Conservation (phyloP, 1,140 invertebrate species). For the Scaptomyza pallida region DNA sequence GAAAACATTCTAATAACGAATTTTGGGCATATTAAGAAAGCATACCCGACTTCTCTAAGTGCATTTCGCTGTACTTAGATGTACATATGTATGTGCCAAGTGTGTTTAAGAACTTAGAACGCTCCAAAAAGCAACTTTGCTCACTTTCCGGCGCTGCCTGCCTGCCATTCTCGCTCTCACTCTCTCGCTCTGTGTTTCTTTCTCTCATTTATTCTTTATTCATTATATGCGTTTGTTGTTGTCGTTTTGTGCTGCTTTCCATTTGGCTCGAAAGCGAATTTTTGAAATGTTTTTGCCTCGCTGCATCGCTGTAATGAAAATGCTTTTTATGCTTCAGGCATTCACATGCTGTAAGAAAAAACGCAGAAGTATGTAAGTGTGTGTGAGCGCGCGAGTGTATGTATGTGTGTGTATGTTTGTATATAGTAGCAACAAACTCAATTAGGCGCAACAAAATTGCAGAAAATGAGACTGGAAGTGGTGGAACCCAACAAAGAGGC, state of each 20-base stretch:
- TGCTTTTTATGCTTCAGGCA: slow-evolving; percentile 61
- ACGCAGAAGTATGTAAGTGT: neutral
- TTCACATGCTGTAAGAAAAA: slow-evolving; percentile 43
- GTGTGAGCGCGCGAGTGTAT: too few relatives aligned
- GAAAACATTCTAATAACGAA: too few relatives aligned
- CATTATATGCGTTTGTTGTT: slow-evolving; percentile 2
- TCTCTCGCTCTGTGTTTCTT: neutral
- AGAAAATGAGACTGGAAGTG: neutral
- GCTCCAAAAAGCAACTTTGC: slow-evolving; percentile 31
- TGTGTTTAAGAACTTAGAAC: slow-evolving; percentile 44
- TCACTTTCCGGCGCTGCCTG: neutral
- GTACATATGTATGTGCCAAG: neutral
- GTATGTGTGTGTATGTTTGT: neutral
- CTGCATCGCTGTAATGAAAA: slow-evolving; percentile 68
- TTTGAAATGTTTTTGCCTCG: slow-evolving; percentile 49
- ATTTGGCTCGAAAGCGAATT: slow-evolving; percentile 43
- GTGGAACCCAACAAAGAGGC: neutral
- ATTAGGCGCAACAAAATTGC: slow-evolving; percentile 63
- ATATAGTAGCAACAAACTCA: slow-evolving; percentile 54
- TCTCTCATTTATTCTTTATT: slow-evolving; percentile 1
- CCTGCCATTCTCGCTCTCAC: neutral
- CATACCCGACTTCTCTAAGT: neutral
- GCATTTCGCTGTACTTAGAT: neutral
- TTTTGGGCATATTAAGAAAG: too few relatives aligned
- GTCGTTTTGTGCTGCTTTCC: slow-evolving; percentile 20